Percentiles rank a stretch among this genome's conserved stretches.
phyloP scores from a whole-genome alignment of 2,113 vertebrate species.

The Lontra canadensis region DNA sequence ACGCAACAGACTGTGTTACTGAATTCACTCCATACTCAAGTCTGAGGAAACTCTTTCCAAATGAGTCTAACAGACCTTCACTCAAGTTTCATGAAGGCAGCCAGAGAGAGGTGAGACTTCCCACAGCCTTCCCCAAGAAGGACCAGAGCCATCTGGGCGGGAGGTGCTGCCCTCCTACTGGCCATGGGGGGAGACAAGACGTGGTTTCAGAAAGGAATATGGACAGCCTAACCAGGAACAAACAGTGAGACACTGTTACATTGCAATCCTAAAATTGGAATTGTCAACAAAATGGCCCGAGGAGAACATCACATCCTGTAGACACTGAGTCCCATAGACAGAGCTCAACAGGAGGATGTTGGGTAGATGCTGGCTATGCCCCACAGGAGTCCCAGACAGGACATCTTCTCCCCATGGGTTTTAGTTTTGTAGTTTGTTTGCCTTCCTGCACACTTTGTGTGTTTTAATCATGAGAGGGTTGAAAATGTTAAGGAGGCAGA shows the following conservation, averaged over 20 bases:
- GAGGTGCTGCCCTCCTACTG: not conserved
- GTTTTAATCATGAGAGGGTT: not conserved
- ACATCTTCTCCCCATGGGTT: not conserved
- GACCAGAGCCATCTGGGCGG: rapidly evolving
- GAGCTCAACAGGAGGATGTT: rapidly evolving
- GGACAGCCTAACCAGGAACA: not conserved
- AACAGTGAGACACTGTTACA: not conserved
- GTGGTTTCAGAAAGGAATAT: not conserved
- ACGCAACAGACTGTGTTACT: not conserved
- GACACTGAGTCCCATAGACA: rapidly evolving
- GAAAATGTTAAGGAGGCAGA: not conserved
- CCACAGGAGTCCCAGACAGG: rapidly evolving
- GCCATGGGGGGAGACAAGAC: not conserved
- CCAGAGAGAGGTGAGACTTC: not conserved
- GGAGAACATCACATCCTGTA: not conserved
- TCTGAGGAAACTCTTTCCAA: not conserved
- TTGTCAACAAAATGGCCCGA: not conserved
- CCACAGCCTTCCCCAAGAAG: not conserved
- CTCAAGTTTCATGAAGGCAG: not conserved
- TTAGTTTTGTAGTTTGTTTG: not conserved
- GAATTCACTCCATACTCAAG: rapidly evolving
- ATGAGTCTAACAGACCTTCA: not conserved
- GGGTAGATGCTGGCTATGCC: rapidly evolving
- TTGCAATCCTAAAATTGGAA: not conserved
- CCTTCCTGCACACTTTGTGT: not conserved